Conservation (phyloP, 30 jellyfish, hydroid and myxozoan genomes). For the Phacellophora camtschatica region DNA sequence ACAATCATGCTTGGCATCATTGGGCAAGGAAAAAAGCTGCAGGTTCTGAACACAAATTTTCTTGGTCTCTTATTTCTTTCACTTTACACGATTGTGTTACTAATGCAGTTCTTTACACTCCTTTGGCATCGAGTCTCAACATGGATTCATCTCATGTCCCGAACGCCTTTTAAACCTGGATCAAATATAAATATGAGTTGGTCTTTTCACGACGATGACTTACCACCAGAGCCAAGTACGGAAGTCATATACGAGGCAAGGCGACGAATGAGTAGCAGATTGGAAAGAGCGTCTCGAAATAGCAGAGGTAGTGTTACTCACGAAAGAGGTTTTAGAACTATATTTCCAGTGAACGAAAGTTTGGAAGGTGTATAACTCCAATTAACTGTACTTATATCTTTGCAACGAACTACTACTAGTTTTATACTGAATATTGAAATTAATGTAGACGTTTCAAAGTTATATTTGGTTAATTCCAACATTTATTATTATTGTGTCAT, state of each 20-base stretch:
- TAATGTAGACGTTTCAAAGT: too few species aligned
- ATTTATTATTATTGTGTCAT: too few species aligned
- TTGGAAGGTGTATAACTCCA: too few species aligned
- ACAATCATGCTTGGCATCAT: slow-evolving; percentile 84
- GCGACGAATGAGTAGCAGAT: slow-evolving; percentile 40
- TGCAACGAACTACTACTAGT: too few species aligned
- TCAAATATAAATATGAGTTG: slow-evolving; percentile 70
- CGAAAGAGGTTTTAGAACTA: slow-evolving; percentile 37
- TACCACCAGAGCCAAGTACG: slow-evolving; percentile 84
- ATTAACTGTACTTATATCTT: too few species aligned
- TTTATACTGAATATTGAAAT: too few species aligned
- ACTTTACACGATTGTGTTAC: slow-evolving; percentile 72
- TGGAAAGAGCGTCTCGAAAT: slow-evolving; percentile 9
- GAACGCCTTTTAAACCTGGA: slow-evolving; percentile 96
- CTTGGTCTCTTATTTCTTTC: slow-evolving; percentile 78
- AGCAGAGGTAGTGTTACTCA: neutral
- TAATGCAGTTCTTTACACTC: slow-evolving; percentile 84
- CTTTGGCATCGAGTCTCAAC: slow-evolving; percentile 85
- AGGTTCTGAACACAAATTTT: slow-evolving; percentile 87
- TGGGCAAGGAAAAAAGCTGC: slow-evolving; percentile 88
- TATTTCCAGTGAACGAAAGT: too few species aligned
- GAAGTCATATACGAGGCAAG: slow-evolving; percentile 55
- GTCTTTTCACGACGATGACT: slow-evolving; percentile 91
- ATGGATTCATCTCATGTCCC: slow-evolving; percentile 93
- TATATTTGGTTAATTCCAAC: too few species aligned